A percentile compares a stretch with the other conserved stretches of the same genome.
These are phyloP conservation scores for Amphipoea oculea DNA, from an alignment of 2,888 invertebrate genomes.

Conservation along the genomic window DNA sequence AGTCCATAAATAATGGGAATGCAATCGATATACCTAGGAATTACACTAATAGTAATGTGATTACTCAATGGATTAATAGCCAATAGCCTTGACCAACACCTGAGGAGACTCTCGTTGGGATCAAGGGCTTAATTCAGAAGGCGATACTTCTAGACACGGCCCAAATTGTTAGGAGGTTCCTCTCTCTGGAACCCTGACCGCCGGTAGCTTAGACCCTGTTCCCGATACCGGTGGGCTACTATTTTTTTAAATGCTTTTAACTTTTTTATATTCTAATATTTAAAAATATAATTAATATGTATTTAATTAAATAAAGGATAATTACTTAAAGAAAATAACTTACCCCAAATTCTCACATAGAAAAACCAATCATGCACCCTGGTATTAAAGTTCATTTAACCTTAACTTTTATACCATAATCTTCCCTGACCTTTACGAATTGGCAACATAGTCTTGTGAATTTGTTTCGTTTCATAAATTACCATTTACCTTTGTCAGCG, in stretches of 20 bases:
- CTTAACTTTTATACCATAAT: constrained; percentile 2
- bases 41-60: constrained; percentile 25
- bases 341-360: background rate
- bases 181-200: background rate
- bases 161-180: background rate
- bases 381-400: constrained; percentile 18
- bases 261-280: background rate
- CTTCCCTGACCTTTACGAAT: constrained; percentile 50
- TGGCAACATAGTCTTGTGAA: constrained; percentile 44
- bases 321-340: constrained; percentile 27
- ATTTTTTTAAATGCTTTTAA: no score
- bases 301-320: background rate
- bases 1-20: background rate
- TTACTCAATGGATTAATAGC: background rate
- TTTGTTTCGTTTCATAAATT: constrained; percentile 49
- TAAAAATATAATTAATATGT: background rate
- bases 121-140: no score
- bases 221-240: no score
- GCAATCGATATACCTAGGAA: constrained; percentile 25
- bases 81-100: background rate
- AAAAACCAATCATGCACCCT: background rate
- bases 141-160: background rate
- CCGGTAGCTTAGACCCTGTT: no score
- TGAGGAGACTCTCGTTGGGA: background rate
- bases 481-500: constrained; percentile 55